Percentiles rank a stretch among this genome's conserved stretches.
These are phyloP conservation scores for Tenebrosternarchus preto DNA, from an alignment of 2,113 vertebrate genomes.

Conservation along the genomic window DNA sequence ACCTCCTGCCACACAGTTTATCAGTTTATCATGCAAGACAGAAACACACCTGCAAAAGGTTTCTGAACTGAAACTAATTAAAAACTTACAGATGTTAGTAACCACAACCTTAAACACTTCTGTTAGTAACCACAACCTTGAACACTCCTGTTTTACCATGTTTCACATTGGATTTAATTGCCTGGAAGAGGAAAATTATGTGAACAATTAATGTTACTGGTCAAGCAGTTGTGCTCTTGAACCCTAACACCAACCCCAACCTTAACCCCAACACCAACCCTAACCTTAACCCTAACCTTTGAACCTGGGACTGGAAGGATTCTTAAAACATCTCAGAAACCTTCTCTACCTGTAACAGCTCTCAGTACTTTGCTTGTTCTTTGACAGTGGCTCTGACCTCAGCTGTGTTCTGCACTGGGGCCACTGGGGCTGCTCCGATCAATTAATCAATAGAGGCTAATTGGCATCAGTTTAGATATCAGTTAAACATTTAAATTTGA, in stretches of 20 bases:
- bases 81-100: not conserved
- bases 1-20: not conserved
- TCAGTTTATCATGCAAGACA: not conserved
- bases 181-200: not conserved
- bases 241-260: constrained; percentile 14
- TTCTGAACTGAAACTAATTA: not conserved
- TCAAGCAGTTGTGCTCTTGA: not conserved
- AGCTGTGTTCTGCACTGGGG: too few species aligned
- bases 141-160: not conserved
- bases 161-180: constrained; percentile 13
- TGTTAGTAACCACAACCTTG: not conserved
- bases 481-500: too few species aligned
- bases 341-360: too few species aligned
- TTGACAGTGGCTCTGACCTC: too few species aligned
- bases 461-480: too few species aligned
- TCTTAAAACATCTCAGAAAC: too few species aligned
- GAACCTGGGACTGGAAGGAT: too few species aligned
- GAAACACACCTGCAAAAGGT: not conserved
- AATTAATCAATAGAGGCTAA: too few species aligned
- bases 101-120: not conserved
- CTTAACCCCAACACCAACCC: too few species aligned
- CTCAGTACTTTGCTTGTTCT: too few species aligned
- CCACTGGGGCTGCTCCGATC: too few species aligned
- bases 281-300: too few species aligned
- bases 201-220: not conserved